Evolutionary conservation across 2,797 vertebrate species (phyloP).

Genomic region (Melanotaenia nigrans): DNA sequence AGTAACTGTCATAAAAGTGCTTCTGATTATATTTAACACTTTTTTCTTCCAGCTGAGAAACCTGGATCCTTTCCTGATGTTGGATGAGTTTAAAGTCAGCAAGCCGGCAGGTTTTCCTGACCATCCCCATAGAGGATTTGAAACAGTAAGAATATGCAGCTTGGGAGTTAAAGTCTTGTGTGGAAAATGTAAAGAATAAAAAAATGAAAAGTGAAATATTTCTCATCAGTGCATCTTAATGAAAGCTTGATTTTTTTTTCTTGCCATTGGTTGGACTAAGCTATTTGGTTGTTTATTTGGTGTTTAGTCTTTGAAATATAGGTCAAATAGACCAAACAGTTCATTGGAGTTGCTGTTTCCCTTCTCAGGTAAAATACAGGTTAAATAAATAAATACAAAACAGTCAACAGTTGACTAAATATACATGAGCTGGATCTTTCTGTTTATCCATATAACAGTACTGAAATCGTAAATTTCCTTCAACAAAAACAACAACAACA

Average conservation of each 20-base stretch:
- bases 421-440: neutral
- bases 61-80: conserved; percentile 89
- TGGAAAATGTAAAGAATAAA: neutral
- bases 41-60: conserved; percentile 82
- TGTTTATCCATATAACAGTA: neutral
- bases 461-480: neutral
- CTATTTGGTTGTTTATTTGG: too few species aligned
- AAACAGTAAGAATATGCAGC: conserved; percentile 81
- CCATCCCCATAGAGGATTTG: conserved; percentile 90
- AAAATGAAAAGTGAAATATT: neutral
- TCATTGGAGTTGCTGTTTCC: too few species aligned
- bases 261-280: neutral
- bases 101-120: conserved; percentile 89
- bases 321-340: neutral
- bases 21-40: neutral
- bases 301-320: neutral
- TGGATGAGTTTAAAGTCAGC: conserved; percentile 88
- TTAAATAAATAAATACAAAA: too few species aligned
- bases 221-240: neutral
- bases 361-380: too few species aligned
- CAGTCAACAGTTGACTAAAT: neutral
- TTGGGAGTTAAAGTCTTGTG: neutral
- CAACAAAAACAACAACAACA: neutral
- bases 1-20: neutral
- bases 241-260: neutral